Evolutionary conservation across 2,888 invertebrate genomes (phyloP).

Genomic region (Lochmaea crataegi): DNA sequence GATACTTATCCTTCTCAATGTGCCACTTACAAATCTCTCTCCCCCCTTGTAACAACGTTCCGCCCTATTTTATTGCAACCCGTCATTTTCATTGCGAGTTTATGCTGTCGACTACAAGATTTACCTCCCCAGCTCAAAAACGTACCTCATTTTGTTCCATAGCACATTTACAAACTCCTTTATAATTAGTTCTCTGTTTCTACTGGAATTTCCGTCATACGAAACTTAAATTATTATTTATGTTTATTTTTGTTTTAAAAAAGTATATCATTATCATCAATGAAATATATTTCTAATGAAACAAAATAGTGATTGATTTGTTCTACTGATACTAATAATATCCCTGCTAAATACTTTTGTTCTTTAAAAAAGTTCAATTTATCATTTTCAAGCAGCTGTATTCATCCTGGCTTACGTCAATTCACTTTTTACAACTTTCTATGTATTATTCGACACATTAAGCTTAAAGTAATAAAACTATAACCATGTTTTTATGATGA

Average conservation of each 20-base stretch:
- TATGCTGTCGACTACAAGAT: constrained; percentile 46
- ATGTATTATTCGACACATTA: too few species aligned
- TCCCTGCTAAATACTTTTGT: too few species aligned
- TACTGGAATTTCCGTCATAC: constrained; percentile 28
- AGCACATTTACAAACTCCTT: constrained; percentile 39
- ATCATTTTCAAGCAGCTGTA: too few species aligned
- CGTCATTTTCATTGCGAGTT: constrained; percentile 47
- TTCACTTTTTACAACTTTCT: too few species aligned
- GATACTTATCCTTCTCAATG: constrained; percentile 41
- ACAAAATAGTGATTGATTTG: too few species aligned
- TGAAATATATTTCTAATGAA: too few species aligned
- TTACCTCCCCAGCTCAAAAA: constrained; percentile 40
- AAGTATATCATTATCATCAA: too few species aligned
- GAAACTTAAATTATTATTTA: constrained; percentile 28
- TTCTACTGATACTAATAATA: too few species aligned
- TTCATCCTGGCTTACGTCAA: too few species aligned
- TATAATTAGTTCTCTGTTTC: constrained; percentile 40
- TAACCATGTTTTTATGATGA: too few species aligned
- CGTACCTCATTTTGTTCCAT: constrained; percentile 41
- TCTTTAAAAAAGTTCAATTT: too few species aligned
- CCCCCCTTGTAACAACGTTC: constrained; percentile 30
- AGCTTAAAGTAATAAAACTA: too few species aligned
- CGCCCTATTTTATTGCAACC: constrained; percentile 45
- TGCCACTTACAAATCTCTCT: constrained; percentile 42
- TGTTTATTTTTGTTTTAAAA: constrained; percentile 16